These are phyloP conservation scores for Aphidoletes aphidimyza DNA, from an alignment of 2,888 invertebrate species.

Conservation along the genomic window DNA sequence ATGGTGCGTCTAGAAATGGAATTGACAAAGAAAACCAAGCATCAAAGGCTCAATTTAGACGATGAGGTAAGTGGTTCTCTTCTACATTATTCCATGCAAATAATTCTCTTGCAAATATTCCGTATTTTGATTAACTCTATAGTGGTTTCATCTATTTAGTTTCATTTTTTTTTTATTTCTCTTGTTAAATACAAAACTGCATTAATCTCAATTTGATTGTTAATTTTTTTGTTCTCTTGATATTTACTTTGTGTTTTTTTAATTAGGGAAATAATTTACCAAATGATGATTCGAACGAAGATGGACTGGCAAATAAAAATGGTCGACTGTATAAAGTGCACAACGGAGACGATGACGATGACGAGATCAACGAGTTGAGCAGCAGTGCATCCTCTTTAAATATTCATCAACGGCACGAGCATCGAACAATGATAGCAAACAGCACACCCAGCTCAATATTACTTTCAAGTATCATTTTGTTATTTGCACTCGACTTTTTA, in stretches of 20 bases:
- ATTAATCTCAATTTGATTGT: conserved; percentile 7
- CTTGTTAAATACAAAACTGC: not conserved
- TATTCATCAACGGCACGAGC: conserved; percentile 15
- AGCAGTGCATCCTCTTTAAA: not conserved
- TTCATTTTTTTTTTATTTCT: not conserved
- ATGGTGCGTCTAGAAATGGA: conserved; percentile 63
- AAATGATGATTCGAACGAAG: conserved; percentile 55
- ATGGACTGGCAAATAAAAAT: conserved; percentile 55
- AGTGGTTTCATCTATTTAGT: not conserved
- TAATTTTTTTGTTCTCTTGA: not conserved
- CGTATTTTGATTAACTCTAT: not conserved
- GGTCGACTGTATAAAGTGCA: conserved; percentile 55
- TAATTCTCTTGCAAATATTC: too few relatives aligned
- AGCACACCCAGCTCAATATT: conserved; percentile 51
- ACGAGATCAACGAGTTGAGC: not conserved
- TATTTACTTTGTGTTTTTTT: not conserved
- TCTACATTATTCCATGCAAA: too few relatives aligned
- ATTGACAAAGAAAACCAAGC: conserved; percentile 64
- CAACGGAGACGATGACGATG: not conserved
- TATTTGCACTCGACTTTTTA: conserved; percentile 46
- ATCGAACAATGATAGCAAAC: conserved; percentile 14
- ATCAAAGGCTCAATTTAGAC: conserved; percentile 67
- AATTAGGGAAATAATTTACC: conserved; percentile 56
- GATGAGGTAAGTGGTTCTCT: conserved; percentile 63
- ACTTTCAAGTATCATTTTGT: conserved; percentile 52